These are phyloP conservation scores for Sarcophaga carnaria DNA, from an alignment of 2,888 invertebrate species.

Conservation along the genomic window DNA sequence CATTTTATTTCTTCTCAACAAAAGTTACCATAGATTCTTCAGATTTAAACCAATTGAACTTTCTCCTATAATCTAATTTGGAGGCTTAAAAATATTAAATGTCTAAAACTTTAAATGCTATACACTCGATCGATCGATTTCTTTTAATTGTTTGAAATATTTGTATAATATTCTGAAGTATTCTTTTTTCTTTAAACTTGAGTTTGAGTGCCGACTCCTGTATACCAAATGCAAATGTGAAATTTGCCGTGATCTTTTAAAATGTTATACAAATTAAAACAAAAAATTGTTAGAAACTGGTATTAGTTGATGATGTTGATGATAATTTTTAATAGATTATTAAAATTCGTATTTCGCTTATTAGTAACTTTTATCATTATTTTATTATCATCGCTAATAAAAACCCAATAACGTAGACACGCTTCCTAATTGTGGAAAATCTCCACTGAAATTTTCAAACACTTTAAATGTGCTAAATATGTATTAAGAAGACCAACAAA, in stretches of 20 bases:
- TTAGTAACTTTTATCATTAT: conserved; percentile 9
- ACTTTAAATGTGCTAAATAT: background rate
- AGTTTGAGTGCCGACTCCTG: background rate
- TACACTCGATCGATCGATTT: too few relatives aligned
- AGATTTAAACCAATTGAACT: too few relatives aligned
- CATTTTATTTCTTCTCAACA: too few relatives aligned
- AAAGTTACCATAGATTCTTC: too few relatives aligned
- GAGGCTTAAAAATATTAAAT: too few relatives aligned
- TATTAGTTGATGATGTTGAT: background rate
- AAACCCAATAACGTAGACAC: conserved; percentile 26
- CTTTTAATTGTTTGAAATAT: too few relatives aligned
- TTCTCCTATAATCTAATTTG: too few relatives aligned
- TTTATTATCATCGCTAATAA: conserved; percentile 3
- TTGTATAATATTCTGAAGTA: background rate
- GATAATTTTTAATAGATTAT: conserved; percentile 14
- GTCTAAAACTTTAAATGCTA: too few relatives aligned
- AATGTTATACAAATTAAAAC: background rate
- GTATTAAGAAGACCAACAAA: background rate
- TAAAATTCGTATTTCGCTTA: conserved; percentile 2
- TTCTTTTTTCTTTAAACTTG: background rate
- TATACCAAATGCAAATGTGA: background rate
- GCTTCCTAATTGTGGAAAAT: conserved; percentile 24
- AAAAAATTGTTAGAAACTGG: background rate
- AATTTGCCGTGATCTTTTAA: background rate
- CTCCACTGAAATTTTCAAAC: background rate